Percentiles rank a stretch among this genome's conserved stretches.
These are phyloP conservation scores for Pteropus rufus DNA, from an alignment of 2,797 vertebrate species.

Conservation along the genomic window DNA sequence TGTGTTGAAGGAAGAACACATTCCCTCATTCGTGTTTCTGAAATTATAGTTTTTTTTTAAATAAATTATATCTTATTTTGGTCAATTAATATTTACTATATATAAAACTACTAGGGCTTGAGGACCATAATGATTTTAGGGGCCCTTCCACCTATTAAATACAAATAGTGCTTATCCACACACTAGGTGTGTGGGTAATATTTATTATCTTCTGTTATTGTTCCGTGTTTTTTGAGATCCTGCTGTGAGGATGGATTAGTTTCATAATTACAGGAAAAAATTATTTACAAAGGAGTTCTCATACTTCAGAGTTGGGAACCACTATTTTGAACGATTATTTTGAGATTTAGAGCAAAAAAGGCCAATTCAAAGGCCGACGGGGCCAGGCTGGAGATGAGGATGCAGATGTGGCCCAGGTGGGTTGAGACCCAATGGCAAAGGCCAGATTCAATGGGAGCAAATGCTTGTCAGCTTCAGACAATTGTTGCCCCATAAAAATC, in stretches of 20 bases:
- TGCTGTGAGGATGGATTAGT: background rate
- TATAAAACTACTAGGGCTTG: background rate
- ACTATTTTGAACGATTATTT: background rate
- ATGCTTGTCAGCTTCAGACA: background rate
- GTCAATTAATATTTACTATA: background rate
- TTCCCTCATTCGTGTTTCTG: background rate
- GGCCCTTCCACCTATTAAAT: background rate
- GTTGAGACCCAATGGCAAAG: accelerated
- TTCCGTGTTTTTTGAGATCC: background rate
- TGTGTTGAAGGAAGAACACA: background rate
- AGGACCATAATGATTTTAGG: background rate
- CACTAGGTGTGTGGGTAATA: background rate
- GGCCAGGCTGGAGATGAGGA: background rate
- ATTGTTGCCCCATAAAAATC: background rate
- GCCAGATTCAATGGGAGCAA: background rate
- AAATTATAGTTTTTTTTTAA: background rate
- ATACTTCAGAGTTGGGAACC: background rate
- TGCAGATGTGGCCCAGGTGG: background rate
- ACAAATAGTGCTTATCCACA: background rate
- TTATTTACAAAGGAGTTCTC: background rate
- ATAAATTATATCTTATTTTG: background rate
- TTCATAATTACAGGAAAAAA: background rate
- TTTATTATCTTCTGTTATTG: background rate
- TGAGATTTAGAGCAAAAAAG: background rate
- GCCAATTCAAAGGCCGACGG: background rate